Evolutionary conservation across 2,888 invertebrate genomes (phyloP).

Genomic region (Tholera decimalis): DNA sequence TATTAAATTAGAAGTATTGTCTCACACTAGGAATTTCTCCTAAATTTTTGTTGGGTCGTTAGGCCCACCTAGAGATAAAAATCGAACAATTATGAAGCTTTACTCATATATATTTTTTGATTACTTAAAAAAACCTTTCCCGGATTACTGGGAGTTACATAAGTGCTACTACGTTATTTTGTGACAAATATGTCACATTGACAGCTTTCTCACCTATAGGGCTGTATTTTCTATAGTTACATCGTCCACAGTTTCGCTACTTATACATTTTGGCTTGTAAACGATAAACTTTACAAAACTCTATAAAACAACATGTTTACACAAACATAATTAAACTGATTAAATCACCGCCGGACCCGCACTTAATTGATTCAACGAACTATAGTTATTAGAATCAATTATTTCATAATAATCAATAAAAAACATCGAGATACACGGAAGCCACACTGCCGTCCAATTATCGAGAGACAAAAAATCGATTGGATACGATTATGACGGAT

Average conservation of each 20-base stretch:
- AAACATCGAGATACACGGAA: constrained; percentile 84
- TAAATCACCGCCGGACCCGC: constrained; percentile 75
- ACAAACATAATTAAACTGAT: constrained; percentile 59
- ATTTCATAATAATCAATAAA: constrained; percentile 79
- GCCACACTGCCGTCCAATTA: constrained; percentile 77
- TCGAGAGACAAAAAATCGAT: constrained; percentile 76
- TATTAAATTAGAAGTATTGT: too few relatives aligned
- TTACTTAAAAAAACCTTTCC: too few relatives aligned
- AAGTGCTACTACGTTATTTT: not conserved
- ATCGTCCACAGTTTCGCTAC: not conserved
- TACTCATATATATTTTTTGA: too few relatives aligned
- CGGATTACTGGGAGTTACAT: too few relatives aligned
- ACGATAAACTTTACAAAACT: constrained; percentile 17
- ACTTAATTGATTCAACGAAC: constrained; percentile 82
- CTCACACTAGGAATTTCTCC: too few relatives aligned
- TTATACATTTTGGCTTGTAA: not conserved
- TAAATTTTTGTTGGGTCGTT: too few relatives aligned
- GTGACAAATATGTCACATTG: not conserved
- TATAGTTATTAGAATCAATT: constrained; percentile 79
- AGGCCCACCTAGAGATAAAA: too few relatives aligned
- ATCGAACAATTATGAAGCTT: too few relatives aligned
- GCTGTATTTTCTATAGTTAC: not conserved
- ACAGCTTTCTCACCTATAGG: too few relatives aligned
- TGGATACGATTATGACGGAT: constrained; percentile 81
- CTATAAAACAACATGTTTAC: constrained; percentile 39